phyloP scores from a whole-genome alignment of 2,113 vertebrate genomes.

The Sigmodon hispidus region DNA sequence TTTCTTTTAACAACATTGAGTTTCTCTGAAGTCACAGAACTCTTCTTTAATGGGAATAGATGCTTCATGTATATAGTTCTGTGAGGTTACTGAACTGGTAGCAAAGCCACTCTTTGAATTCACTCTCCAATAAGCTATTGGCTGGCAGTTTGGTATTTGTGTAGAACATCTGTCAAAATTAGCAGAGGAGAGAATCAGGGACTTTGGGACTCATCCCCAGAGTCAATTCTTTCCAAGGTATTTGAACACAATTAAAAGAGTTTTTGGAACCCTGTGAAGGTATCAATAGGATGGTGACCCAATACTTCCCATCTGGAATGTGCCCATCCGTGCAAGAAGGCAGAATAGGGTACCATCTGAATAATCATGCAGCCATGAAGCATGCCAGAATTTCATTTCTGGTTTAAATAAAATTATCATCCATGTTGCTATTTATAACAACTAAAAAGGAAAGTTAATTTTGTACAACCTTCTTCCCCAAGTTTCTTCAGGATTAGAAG shows the following conservation, averaged over 20 bases:
- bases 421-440: not conserved
- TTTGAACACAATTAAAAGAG: not conserved
- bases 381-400: not conserved
- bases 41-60: not conserved
- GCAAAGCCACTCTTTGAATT: not conserved
- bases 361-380: not conserved
- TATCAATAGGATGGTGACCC: not conserved
- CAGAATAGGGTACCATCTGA: not conserved
- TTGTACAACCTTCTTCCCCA: not conserved
- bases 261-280: not conserved
- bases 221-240: not conserved
- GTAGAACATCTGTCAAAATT: not conserved
- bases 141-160: not conserved
- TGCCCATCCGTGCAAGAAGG: not conserved
- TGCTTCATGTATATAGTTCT: not conserved
- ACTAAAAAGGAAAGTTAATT: conserved; percentile 26
- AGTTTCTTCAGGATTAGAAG: not conserved
- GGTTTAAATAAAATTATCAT: conserved; percentile 1
- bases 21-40: not conserved
- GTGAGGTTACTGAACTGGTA: not conserved
- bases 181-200: not conserved
- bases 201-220: not conserved
- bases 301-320: not conserved
- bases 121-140: not conserved
- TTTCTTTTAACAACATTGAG: not conserved